Conservation (phyloP, 1,140 invertebrate species). For the Muscidifurax raptorellus region DNA sequence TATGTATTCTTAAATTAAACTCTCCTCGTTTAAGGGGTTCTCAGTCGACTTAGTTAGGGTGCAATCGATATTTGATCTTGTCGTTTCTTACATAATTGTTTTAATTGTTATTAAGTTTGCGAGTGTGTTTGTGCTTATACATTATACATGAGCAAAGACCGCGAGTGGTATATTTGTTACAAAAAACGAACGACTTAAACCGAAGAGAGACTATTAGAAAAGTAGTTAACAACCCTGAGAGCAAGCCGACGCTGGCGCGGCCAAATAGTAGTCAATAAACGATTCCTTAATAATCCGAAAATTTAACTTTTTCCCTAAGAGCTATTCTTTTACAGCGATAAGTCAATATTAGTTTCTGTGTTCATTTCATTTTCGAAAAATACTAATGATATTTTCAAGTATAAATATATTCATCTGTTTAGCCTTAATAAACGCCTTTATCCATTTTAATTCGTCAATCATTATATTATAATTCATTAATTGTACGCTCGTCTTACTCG, state of each 20-base stretch:
- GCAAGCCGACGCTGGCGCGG: conserved; percentile 58
- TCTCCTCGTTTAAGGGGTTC: conserved; percentile 44
- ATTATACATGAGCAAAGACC: conserved; percentile 19
- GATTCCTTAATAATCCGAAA: conserved; percentile 51
- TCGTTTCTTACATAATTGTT: conserved; percentile 20
- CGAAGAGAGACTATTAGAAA: conserved; percentile 55
- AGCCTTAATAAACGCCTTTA: conserved; percentile 50
- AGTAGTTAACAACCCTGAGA: conserved; percentile 72
- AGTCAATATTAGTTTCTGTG: conserved; percentile 61
- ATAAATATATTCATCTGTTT: conserved; percentile 56
- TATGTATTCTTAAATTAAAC: conserved; percentile 51
- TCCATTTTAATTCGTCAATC: conserved; percentile 47
- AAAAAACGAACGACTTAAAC: conserved; percentile 53
- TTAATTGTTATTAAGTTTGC: not conserved
- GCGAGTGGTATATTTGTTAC: conserved; percentile 1
- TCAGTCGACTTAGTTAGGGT: conserved; percentile 34
- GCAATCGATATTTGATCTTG: conserved; percentile 42
- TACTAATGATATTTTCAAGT: conserved; percentile 71
- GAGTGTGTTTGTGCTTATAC: conserved; percentile 3
- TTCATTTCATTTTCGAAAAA: conserved; percentile 69
- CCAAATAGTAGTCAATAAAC: conserved; percentile 62
- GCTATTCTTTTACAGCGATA: conserved; percentile 68
- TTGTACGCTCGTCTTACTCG: conserved; percentile 47
- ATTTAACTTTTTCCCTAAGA: conserved; percentile 63
- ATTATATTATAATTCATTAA: conserved; percentile 47